These are phyloP conservation scores for Myrmophylax atrothorax DNA, from an alignment of 2,113 vertebrate genomes.

Conservation along the genomic window DNA sequence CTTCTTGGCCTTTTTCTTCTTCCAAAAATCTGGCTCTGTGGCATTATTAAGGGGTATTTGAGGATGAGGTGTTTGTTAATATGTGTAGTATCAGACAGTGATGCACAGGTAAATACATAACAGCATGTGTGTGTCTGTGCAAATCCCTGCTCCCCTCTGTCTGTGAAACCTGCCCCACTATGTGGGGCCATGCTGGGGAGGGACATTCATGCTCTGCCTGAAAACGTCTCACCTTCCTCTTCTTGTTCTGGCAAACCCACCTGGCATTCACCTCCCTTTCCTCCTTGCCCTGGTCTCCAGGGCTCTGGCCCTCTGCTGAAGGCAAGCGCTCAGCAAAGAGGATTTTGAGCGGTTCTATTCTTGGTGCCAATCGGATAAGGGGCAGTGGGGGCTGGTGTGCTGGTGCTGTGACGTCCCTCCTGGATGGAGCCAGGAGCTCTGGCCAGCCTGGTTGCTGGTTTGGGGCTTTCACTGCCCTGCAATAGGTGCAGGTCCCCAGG, in stretches of 20 bases:
- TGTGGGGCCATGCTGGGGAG: too few relatives aligned
- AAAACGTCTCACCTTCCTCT: neutral
- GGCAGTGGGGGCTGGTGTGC: neutral
- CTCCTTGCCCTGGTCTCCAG: accelerated
- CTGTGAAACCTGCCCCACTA: neutral
- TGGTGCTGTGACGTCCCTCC: neutral
- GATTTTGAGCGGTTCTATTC: conserved; percentile 41
- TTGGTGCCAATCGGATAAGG: neutral
- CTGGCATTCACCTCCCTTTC: neutral
- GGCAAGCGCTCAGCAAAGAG: neutral
- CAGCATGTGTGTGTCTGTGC: accelerated
- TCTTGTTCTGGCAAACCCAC: neutral
- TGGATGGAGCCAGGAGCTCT: accelerated
- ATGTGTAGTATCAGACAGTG: neutral
- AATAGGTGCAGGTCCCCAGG: neutral
- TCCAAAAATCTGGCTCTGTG: neutral
- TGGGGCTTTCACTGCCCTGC: neutral
- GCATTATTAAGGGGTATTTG: neutral
- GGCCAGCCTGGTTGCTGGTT: neutral
- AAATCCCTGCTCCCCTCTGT: neutral
- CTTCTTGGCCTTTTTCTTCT: neutral
- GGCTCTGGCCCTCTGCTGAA: neutral
- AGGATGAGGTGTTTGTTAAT: accelerated
- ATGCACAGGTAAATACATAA: accelerated
- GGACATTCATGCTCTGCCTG: accelerated